These are phyloP conservation scores for Lepidurus packardi DNA, from an alignment of 1,140 invertebrate genomes.

Conservation along the genomic window DNA sequence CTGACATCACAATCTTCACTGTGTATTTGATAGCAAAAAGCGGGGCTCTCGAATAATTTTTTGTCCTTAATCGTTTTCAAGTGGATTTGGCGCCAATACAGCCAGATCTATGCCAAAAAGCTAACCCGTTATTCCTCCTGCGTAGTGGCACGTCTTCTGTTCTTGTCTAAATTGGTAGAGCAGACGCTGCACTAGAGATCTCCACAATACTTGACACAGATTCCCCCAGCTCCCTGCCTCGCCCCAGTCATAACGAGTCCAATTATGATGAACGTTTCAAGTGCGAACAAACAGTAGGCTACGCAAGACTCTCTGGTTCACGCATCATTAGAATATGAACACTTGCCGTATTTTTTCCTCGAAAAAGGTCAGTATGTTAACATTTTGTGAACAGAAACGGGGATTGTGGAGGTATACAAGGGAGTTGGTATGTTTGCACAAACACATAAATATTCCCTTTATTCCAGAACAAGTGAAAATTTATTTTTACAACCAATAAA, in stretches of 20 bases:
- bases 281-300: neutral
- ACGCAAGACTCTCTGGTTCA: neutral
- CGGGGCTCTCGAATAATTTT: too few relatives aligned
- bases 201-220: slow-evolving; percentile 12
- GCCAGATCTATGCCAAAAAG: too few relatives aligned
- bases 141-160: neutral
- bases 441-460: too few relatives aligned
- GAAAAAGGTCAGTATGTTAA: neutral
- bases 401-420: neutral
- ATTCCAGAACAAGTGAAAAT: too few relatives aligned
- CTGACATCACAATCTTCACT: neutral
- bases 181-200: slow-evolving; percentile 6
- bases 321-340: too few relatives aligned
- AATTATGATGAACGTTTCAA: slow-evolving; percentile 1
- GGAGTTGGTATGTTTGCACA: too few relatives aligned
- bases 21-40: neutral
- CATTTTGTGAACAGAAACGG: neutral
- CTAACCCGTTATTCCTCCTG: neutral
- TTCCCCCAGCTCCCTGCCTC: neutral
- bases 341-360: neutral
- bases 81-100: too few relatives aligned
- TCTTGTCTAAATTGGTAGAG: neutral
- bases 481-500: neutral
- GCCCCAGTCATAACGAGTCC: neutral
- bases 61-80: too few relatives aligned